Percentiles rank a stretch among this genome's conserved stretches.
phyloP scores from a whole-genome alignment of 2,797 vertebrate genomes.

The Morus bassanus region DNA sequence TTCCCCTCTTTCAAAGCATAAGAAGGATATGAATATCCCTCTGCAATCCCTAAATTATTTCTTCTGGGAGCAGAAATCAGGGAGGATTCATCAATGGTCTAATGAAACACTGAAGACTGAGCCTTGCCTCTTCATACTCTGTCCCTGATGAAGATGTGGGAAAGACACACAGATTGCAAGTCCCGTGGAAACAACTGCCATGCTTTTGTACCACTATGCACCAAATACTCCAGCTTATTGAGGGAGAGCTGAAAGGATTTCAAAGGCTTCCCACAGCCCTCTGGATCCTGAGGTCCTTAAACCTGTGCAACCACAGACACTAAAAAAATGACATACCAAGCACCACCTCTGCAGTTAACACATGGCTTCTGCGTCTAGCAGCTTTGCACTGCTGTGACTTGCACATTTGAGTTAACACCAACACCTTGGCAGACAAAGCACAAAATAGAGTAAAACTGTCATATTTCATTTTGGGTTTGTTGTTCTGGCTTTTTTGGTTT shows the following conservation, averaged over 20 bases:
- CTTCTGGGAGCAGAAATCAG: neutral
- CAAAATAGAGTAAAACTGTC: neutral
- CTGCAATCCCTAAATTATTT: neutral
- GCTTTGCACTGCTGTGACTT: neutral
- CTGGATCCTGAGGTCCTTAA: neutral
- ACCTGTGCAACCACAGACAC: neutral
- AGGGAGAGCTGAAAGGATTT: neutral
- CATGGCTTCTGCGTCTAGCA: accelerated
- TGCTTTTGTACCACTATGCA: neutral
- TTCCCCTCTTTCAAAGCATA: neutral
- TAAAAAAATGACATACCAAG: accelerated
- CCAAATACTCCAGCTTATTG: too few species aligned
- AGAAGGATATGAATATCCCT: neutral
- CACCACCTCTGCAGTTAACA: neutral
- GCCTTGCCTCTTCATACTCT: neutral
- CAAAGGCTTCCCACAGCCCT: neutral
- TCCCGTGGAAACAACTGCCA: neutral
- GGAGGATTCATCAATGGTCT: neutral
- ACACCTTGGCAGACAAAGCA: neutral
- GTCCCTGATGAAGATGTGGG: neutral
- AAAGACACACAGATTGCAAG: too few species aligned
- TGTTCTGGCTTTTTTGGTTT: neutral
- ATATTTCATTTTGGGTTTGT: neutral
- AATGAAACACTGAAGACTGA: neutral
- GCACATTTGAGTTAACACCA: accelerated